Conservation (phyloP, 2,888 invertebrate genomes). For the Microctonus aethiopoides region DNA sequence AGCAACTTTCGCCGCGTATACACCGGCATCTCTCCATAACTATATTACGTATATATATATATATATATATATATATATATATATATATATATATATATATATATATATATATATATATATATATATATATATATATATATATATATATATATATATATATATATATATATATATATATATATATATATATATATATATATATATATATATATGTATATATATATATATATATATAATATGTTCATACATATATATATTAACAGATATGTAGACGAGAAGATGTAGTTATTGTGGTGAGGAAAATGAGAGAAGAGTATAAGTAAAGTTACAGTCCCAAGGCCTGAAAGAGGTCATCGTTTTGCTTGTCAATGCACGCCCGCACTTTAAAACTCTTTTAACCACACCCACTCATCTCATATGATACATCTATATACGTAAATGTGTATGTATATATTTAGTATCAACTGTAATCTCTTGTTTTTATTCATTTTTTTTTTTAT, state of each 20-base stretch:
- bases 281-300: slow-evolving; percentile 6
- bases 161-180: too few species aligned
- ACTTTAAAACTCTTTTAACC: slow-evolving; percentile 22
- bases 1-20: slow-evolving; percentile 13
- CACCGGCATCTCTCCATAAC: slow-evolving; percentile 6
- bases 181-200: background rate
- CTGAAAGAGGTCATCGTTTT: slow-evolving; percentile 23
- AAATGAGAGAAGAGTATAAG: slow-evolving; percentile 7
- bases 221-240: too few species aligned
- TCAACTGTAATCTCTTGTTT: background rate
- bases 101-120: too few species aligned
- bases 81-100: background rate
- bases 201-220: too few species aligned
- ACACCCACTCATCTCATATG: slow-evolving; percentile 21
- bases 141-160: too few species aligned
- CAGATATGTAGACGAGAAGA: background rate
- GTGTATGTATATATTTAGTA: background rate
- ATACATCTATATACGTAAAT: background rate
- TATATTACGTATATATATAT: background rate
- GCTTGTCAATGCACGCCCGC: slow-evolving; percentile 9
- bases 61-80: too few species aligned
- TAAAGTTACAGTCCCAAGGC: background rate
- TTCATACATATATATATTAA: too few species aligned
- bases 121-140: too few species aligned
- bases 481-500: slow-evolving; percentile 1